phyloP scores from a whole-genome alignment of 1,140 invertebrate genomes.

The Drosophila navojoa region DNA sequence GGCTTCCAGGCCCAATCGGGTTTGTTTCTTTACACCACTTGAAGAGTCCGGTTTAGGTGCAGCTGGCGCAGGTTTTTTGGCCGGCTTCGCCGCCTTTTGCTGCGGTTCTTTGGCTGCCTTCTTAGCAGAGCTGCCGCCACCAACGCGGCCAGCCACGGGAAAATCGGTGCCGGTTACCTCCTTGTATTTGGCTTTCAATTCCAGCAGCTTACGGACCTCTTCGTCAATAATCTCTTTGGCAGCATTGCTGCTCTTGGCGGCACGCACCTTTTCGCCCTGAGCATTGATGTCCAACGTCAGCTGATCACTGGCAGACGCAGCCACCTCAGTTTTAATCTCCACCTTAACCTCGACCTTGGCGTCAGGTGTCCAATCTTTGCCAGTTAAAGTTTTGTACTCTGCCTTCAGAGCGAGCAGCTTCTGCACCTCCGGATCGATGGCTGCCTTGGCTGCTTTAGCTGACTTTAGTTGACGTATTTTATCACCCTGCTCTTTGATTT shows the following conservation, averaged over 20 bases:
- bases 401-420: conserved; percentile 87
- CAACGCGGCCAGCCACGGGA: conserved; percentile 84
- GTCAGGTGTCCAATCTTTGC: conserved; percentile 86
- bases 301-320: conserved; percentile 61
- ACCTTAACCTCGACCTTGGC: conserved; percentile 65
- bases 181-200: conserved; percentile 93
- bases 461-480: conserved; percentile 89
- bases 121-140: conserved; percentile 73
- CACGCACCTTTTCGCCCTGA: conserved; percentile 87
- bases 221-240: conserved; percentile 87
- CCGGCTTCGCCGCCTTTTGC: conserved; percentile 66
- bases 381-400: conserved; percentile 87
- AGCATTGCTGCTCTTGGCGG: conserved; percentile 85
- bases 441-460: conserved; percentile 86
- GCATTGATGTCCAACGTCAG: conserved; percentile 82
- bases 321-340: conserved; percentile 48
- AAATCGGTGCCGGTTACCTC: conserved; percentile 88
- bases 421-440: conserved; percentile 87
- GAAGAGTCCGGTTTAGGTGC: conserved; percentile 69
- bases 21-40: conserved; percentile 91
- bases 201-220: conserved; percentile 90
- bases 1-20: conserved; percentile 95
- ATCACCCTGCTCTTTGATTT: conserved; percentile 88
- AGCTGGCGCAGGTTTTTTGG: conserved; percentile 38
- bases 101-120: conserved; percentile 59